A percentile compares a stretch with the other conserved stretches of the same genome.
These are phyloP conservation scores for Oncorhynchus masou DNA, from an alignment of 2,113 vertebrate species.

Conservation along the genomic window DNA sequence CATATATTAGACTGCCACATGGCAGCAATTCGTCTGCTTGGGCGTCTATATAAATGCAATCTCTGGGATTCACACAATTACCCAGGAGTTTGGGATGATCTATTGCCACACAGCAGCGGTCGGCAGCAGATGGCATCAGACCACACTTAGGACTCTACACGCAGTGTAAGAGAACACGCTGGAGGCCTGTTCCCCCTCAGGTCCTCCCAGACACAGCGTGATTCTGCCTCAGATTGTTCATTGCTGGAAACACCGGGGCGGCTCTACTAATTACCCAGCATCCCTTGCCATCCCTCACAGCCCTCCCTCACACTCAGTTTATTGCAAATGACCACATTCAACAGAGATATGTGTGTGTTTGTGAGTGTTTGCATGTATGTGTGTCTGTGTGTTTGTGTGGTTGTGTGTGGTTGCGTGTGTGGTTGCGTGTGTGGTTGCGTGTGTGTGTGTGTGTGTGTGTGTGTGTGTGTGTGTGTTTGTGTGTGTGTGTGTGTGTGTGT, in stretches of 20 bases:
- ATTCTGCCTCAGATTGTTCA: conserved; percentile 28
- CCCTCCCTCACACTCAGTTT: conserved; percentile 10
- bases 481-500: background rate
- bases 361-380: conserved; percentile 2
- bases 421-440: no score
- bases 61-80: conserved; percentile 80
- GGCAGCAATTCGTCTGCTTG: conserved; percentile 21
- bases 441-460: no score
- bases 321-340: background rate
- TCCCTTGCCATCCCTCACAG: conserved; percentile 24
- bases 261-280: conserved; percentile 39
- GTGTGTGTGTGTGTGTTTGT: background rate
- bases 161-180: conserved; percentile 35
- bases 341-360: conserved; percentile 8
- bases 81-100: conserved; percentile 58
- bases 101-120: conserved; percentile 37
- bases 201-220: conserved; percentile 16
- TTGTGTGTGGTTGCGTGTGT: no score
- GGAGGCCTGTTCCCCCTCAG: conserved; percentile 29
- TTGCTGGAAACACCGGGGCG: conserved; percentile 32
- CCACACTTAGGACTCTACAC: background rate
- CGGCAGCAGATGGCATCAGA: conserved; percentile 43
- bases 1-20: conserved; percentile 76
- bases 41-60: conserved; percentile 66
- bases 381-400: background rate